Base-by-base conservation (phyloP, 2,797 vertebrate genomes). In the Poecile montanus region DNA sequence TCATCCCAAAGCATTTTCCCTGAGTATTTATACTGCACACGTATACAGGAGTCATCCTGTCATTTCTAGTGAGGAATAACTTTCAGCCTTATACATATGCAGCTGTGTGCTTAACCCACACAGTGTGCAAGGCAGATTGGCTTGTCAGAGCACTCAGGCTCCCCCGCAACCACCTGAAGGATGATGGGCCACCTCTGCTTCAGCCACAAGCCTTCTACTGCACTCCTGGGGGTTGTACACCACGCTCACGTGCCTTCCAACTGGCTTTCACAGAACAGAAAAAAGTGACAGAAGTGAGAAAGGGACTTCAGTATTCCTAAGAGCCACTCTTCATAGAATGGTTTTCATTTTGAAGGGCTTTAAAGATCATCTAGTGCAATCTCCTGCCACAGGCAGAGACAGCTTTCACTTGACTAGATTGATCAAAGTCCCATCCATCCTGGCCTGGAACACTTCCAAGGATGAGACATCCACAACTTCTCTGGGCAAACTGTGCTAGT, bases 31-130 rank as follows among this genome's bases (percentile, higher is more conserved):
- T 83, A 89, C 85, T 54, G 79, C 57, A 77, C 81, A 93, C 26
- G 0, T 72, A 75, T 34, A 67, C 74, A 84, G 92, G 70, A 91
- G 71, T 91, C 88, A 90, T 86, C 83, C 76, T 61, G 3, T 90
- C 71, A 76, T 91, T 91, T 67, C 67, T 65, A 36, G 85, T 54
- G 57, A 86, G 79, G 71, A 94, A 66, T 84, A 85, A 42, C 83
- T 81, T 71, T 86, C 88, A 93, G 77, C 88, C 77, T 95, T 84
- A 88, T 89, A 54, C 76, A 73, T 81, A 84, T 85, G 80, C 85
- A 94, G 71, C 88, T 88, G 66, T 76, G 83, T 78, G 80, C 71
- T 84, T 84, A 95, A 81, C 91, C 89, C 95, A 93, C 91, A 73
- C 91, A 93, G 48, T 30, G 48, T 51, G 60, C 26, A 27, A 91